Conservation (phyloP, 1,140 invertebrate genomes). For the Trichonephila inaurata region DNA sequence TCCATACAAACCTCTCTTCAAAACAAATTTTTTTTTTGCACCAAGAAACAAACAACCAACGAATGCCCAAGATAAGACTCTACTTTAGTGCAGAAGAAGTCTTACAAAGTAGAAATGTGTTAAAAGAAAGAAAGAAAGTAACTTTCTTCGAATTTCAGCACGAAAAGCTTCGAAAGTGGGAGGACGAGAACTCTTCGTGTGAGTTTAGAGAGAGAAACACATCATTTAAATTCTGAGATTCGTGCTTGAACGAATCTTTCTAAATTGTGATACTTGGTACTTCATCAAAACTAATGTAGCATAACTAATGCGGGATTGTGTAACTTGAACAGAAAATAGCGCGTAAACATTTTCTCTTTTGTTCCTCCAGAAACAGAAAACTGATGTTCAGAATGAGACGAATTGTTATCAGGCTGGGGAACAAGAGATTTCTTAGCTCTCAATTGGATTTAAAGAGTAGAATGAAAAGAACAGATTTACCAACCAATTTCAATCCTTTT, state of each 20-base stretch:
- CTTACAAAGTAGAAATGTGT: not conserved
- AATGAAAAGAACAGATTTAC: too few species aligned
- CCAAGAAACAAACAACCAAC: not conserved
- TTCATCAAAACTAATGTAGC: slow-evolving; percentile 22
- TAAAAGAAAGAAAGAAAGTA: not conserved
- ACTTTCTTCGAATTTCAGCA: slow-evolving; percentile 9
- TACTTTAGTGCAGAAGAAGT: not conserved
- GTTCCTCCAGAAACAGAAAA: too few species aligned
- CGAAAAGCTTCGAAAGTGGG: not conserved
- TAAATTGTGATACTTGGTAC: slow-evolving; percentile 7
- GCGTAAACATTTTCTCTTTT: too few species aligned
- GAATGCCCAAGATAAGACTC: not conserved
- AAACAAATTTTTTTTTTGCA: not conserved
- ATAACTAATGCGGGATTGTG: not conserved
- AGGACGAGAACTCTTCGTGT: not conserved
- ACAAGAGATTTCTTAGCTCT: too few species aligned
- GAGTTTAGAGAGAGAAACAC: slow-evolving; percentile 3
- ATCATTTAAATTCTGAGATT: slow-evolving; percentile 3
- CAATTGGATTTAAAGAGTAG: too few species aligned
- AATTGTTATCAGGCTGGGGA: too few species aligned
- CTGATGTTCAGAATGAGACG: too few species aligned
- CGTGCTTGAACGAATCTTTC: not conserved
- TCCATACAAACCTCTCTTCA: not conserved
- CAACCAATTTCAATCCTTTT: too few species aligned
- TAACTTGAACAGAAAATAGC: not conserved